These are phyloP conservation scores for Scopus umbretta DNA, from an alignment of 2,113 vertebrate genomes.

Conservation along the genomic window DNA sequence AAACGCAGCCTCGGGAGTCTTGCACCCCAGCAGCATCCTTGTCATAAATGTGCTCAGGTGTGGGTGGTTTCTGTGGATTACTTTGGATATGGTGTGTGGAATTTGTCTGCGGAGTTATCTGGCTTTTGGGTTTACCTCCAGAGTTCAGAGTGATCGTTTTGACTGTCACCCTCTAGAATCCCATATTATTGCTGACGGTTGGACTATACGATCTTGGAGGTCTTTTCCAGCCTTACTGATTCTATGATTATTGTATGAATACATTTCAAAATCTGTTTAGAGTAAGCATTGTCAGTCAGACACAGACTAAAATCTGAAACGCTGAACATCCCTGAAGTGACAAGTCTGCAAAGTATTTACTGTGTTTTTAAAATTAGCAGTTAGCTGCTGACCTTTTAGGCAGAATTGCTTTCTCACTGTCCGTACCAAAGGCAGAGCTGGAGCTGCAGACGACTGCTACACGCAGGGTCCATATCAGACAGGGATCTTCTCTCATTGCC, in stretches of 20 bases:
- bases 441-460: neutral
- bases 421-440: neutral
- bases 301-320: neutral
- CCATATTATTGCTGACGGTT: no score
- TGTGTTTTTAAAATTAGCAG: neutral
- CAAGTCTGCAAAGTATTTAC: neutral
- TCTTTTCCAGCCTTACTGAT: no score
- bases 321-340: neutral
- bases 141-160: neutral
- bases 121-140: neutral
- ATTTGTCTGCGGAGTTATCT: neutral
- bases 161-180: neutral
- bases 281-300: neutral
- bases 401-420: neutral
- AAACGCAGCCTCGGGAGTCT: neutral
- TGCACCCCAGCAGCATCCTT: neutral
- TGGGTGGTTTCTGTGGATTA: neutral
- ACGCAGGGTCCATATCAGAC: no score
- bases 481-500: neutral
- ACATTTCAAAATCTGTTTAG: neutral
- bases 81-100: neutral
- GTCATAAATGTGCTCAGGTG: neutral
- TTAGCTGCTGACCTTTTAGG: neutral
- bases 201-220: no score
- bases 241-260: neutral